Conservation (phyloP, 2,113 vertebrate species). For the Aix galericulata region DNA sequence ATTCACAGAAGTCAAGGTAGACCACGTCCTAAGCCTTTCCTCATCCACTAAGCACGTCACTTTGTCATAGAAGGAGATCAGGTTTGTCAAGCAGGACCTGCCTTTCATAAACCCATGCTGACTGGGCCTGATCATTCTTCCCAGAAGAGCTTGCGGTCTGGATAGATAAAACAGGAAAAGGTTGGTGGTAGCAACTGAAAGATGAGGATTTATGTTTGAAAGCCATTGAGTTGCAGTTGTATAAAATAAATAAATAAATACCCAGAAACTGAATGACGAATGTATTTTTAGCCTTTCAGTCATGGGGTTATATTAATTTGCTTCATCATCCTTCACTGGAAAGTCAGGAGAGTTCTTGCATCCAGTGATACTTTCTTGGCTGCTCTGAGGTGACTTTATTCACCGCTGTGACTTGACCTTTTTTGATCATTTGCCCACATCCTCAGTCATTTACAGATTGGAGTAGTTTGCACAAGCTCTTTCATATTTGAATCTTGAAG, state of each 20-base stretch:
- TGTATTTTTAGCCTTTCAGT: not conserved
- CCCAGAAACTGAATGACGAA: not conserved
- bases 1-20: too few species aligned
- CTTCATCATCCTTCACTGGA: not conserved
- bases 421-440: not conserved
- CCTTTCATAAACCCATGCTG: too few species aligned
- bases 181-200: not conserved
- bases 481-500: not conserved
- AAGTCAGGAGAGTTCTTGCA: not conserved
- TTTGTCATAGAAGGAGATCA: too few species aligned
- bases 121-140: not conserved
- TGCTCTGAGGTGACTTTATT: not conserved
- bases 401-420: not conserved
- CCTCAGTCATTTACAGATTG: fast-evolving
- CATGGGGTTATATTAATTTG: not conserved
- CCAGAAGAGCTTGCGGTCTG: not conserved
- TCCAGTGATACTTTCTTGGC: not conserved
- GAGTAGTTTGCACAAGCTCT: not conserved
- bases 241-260: not conserved
- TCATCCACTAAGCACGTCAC: too few species aligned
- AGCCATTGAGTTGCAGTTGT: not conserved
- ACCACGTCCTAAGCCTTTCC: too few species aligned
- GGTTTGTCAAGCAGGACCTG: too few species aligned
- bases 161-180: not conserved
- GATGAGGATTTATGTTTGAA: not conserved